Percentiles rank a stretch among this genome's conserved stretches.
phyloP scores from a whole-genome alignment of 35 echinoderm and acorn worm species.

The Holothuria glaberrima region DNA sequence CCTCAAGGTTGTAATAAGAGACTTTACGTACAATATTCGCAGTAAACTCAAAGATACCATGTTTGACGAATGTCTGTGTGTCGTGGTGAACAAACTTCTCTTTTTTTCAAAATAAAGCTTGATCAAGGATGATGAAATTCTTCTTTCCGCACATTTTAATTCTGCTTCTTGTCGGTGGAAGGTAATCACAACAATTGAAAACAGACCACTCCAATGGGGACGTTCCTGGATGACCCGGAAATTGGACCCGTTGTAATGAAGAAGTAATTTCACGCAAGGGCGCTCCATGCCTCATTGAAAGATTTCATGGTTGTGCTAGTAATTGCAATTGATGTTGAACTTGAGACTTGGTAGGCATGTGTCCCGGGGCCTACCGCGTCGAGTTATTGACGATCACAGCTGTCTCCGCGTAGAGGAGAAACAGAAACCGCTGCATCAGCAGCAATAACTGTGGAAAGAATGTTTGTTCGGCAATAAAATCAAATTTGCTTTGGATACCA shows the following conservation, averaged over 20 bases:
- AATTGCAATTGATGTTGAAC: slow-evolving; percentile 21
- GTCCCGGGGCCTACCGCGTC: slow-evolving; percentile 27
- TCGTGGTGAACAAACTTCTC: too few relatives aligned
- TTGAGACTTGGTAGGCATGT: slow-evolving; percentile 36
- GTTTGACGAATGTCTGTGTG: too few relatives aligned
- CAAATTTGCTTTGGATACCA: slow-evolving; percentile 44
- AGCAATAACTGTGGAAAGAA: slow-evolving; percentile 40
- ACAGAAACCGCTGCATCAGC: slow-evolving; percentile 16
- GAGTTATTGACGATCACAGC: slow-evolving; percentile 23
- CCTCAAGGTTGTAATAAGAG: not conserved
- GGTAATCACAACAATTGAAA: too few relatives aligned
- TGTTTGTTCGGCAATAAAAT: slow-evolving; percentile 45
- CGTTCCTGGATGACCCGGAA: slow-evolving; percentile 17
- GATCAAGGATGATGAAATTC: too few relatives aligned
- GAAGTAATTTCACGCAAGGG: slow-evolving; percentile 11
- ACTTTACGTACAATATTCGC: too few relatives aligned
- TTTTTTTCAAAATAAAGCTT: too few relatives aligned
- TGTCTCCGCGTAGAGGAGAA: slow-evolving; percentile 23
- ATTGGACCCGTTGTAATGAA: slow-evolving; percentile 16
- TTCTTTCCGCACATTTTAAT: too few relatives aligned
- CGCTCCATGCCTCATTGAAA: not conserved
- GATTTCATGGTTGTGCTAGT: slow-evolving; percentile 4
- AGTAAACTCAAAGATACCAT: too few relatives aligned
- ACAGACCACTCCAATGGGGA: slow-evolving; percentile 1
- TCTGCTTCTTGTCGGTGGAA: too few relatives aligned